Base-by-base conservation (phyloP, 1,140 invertebrate species). In the Rhyzopertha dominica region DNA sequence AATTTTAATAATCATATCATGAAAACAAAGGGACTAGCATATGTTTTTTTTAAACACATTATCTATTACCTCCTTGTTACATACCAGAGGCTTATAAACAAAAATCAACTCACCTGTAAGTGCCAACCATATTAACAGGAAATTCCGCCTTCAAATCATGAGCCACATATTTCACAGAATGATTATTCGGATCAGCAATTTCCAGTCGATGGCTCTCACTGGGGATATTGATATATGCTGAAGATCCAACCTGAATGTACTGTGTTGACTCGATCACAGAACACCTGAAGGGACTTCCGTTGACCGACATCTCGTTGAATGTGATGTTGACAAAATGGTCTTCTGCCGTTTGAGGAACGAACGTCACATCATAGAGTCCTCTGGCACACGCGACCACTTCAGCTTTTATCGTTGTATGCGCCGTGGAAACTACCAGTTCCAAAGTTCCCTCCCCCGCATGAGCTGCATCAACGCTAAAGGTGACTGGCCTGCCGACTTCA, bases 281-380 rank as follows among this genome's bases (percentile, higher is more conserved):
- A 58, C 84, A 83, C 54, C 87, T 82, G 67, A 94, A 95, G 13
- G 93, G 92, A 68, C 87, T 93, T 16, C 90, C 90, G 52, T 88
- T 87, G 7, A 96, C 87, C 40, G 87, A 78, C 58, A 95, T 87
- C 49, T 95, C 93, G 60, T 98, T 98, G 69, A 98, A 98, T 5
- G 88, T 92, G 43, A 98, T 95, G 57, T 93, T 95, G 3, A 98
- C 90, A 61, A 85, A 93, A 71, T 99, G 95, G 4, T 89, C 79
- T 40, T 87, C 84, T 7, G 84, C 76, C 31, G 92, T 88, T 63
- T 89, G 84, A 0, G 95, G 95, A 13, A 95, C 81, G 69, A 98
- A 99, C 1, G 91, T 94, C 0, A 99, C 94, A 59, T 98, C 94
- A 68, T 98, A 99, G 0, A 95, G 71, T 3, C 91, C 92, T 43